Percentiles rank a stretch among this genome's conserved stretches.
phyloP scores from a whole-genome alignment of 1,140 invertebrate genomes.

The Procambarus virginalis region DNA sequence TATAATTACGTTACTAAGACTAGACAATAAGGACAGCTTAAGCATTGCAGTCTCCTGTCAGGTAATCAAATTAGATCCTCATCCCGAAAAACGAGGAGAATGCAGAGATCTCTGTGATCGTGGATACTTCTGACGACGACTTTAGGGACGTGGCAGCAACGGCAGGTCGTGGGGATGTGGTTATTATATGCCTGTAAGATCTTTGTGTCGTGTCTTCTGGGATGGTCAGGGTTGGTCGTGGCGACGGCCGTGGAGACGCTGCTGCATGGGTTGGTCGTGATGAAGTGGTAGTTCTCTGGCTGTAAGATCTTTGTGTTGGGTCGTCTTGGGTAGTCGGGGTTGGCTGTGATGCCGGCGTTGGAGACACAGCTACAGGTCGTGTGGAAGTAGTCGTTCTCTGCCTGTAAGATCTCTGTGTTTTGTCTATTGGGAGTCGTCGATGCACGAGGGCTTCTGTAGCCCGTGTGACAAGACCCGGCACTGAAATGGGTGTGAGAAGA shows the following conservation, averaged over 20 bases:
- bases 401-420: background rate
- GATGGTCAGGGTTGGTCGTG: background rate
- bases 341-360: background rate
- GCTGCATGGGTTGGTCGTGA: no score
- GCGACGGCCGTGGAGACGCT: background rate
- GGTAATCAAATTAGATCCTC: background rate
- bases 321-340: background rate
- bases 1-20: no score
- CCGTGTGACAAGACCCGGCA: background rate
- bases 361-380: no score
- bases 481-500: background rate
- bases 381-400: no score
- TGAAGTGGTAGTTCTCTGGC: no score
- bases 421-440: background rate
- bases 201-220: background rate
- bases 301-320: no score
- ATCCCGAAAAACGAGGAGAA: background rate
- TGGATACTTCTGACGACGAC: background rate
- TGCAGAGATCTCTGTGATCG: background rate
- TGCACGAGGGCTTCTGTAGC: background rate
- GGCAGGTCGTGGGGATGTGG: background rate
- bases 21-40: no score
- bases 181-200: background rate
- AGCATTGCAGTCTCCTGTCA: no score
- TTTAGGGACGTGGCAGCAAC: background rate